These are phyloP conservation scores for Ariopsis seemanni DNA, from an alignment of 2,113 vertebrate genomes.

Conservation along the genomic window DNA sequence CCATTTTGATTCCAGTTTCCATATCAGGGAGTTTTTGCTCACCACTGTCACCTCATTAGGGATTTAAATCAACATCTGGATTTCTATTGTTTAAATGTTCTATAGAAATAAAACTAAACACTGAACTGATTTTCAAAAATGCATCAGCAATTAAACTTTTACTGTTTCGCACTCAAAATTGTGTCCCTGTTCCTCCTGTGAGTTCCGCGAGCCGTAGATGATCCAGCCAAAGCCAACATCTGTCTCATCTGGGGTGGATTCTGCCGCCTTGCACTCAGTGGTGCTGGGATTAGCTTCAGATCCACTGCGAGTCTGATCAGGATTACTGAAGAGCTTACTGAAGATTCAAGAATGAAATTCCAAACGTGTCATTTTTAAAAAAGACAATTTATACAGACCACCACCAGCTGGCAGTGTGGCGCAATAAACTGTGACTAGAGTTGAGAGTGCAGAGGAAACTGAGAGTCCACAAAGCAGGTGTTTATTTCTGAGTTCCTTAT, in stretches of 20 bases:
- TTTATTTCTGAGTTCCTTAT: not conserved
- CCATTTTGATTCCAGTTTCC: not conserved
- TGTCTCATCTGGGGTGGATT: not conserved
- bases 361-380: not conserved
- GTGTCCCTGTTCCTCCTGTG: not conserved
- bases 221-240: not conserved
- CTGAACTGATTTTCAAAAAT: not conserved
- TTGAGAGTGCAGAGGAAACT: not conserved
- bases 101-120: not conserved
- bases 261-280: not conserved
- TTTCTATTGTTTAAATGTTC: not conserved
- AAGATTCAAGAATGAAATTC: not conserved
- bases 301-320: not conserved
- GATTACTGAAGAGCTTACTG: not conserved
- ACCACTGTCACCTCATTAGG: not conserved
- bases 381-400: not conserved
- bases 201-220: not conserved
- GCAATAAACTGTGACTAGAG: not conserved
- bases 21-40: not conserved
- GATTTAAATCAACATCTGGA: not conserved
- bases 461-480: not conserved
- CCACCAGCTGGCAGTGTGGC: constrained; percentile 66
- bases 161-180: not conserved
- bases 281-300: not conserved
- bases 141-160: not conserved